Conservation (phyloP, 2,113 vertebrate genomes). For the Sminthopsis crassicaudata region DNA sequence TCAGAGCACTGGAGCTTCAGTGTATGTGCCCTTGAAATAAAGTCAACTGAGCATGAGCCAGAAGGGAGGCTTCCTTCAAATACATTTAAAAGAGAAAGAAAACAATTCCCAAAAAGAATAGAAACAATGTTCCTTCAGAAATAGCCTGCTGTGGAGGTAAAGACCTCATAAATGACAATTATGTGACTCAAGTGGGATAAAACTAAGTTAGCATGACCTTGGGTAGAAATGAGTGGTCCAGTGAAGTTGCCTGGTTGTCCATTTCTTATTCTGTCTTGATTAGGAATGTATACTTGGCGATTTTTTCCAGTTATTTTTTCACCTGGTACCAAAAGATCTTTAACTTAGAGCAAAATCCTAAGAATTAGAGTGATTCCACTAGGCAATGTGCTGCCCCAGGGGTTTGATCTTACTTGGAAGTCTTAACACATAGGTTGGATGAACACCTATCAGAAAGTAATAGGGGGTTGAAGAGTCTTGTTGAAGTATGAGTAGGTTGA, state of each 20-base stretch:
- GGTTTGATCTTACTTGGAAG: background rate
- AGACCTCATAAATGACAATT: slow-evolving; percentile 41
- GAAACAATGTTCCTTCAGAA: slow-evolving; percentile 56
- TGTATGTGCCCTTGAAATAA: slow-evolving; percentile 54
- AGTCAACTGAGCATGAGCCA: slow-evolving; percentile 56
- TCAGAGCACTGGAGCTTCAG: slow-evolving; percentile 20
- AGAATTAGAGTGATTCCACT: background rate
- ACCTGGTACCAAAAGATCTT: background rate
- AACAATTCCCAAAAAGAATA: slow-evolving; percentile 54
- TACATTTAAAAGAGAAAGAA: slow-evolving; percentile 51
- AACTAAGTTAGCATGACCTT: slow-evolving; percentile 50
- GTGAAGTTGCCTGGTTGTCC: background rate
- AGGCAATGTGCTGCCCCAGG: background rate
- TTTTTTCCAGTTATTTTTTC: background rate
- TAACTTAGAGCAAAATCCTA: background rate
- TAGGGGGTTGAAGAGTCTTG: background rate
- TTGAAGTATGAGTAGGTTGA: background rate
- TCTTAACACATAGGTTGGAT: background rate
- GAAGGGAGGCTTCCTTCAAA: slow-evolving; percentile 48
- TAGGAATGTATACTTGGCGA: background rate
- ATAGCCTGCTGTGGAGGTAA: slow-evolving; percentile 48
- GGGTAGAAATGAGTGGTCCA: background rate
- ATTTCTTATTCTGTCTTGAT: rapidly evolving
- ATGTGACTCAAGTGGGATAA: slow-evolving; percentile 31
- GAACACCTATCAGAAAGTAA: background rate